A percentile compares a stretch with the other conserved stretches of the same genome.
These are phyloP conservation scores for Candoia aspera DNA, from an alignment of 2,113 vertebrate species.

Conservation along the genomic window DNA sequence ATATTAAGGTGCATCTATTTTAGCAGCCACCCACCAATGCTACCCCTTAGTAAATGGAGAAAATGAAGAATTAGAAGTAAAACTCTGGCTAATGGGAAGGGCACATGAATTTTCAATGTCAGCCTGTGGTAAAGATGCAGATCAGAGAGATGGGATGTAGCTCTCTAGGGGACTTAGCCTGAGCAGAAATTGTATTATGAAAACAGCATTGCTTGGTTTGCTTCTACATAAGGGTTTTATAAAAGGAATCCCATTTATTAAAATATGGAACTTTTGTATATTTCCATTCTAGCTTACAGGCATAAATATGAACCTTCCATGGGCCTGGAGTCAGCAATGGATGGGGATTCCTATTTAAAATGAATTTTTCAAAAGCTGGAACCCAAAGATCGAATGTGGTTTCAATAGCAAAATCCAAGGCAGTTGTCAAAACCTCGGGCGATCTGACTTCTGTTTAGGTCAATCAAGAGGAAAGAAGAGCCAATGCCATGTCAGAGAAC, in stretches of 20 bases:
- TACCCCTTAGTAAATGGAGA: background rate
- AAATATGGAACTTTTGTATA: background rate
- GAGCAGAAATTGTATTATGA: background rate
- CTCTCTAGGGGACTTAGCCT: background rate
- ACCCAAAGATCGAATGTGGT: background rate
- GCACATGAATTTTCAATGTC: background rate
- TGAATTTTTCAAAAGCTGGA: background rate
- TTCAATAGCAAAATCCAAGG: background rate
- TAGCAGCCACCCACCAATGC: background rate
- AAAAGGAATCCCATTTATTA: background rate
- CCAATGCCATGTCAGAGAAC: background rate
- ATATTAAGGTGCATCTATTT: background rate
- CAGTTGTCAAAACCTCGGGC: background rate
- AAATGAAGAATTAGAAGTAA: background rate
- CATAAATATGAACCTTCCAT: background rate
- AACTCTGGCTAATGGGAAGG: background rate
- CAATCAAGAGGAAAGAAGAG: background rate
- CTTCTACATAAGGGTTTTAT: background rate
- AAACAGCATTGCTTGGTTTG: background rate
- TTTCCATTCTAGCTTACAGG: background rate
- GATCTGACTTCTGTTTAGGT: background rate
- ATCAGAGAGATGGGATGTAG: background rate
- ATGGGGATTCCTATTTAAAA: background rate
- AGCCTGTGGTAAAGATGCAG: background rate
- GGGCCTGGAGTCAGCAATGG: background rate